Evolutionary conservation across 2,113 vertebrate species (phyloP), one percentile per base, ranked within the genome.

Genomic region (Antigone vipio): DNA sequence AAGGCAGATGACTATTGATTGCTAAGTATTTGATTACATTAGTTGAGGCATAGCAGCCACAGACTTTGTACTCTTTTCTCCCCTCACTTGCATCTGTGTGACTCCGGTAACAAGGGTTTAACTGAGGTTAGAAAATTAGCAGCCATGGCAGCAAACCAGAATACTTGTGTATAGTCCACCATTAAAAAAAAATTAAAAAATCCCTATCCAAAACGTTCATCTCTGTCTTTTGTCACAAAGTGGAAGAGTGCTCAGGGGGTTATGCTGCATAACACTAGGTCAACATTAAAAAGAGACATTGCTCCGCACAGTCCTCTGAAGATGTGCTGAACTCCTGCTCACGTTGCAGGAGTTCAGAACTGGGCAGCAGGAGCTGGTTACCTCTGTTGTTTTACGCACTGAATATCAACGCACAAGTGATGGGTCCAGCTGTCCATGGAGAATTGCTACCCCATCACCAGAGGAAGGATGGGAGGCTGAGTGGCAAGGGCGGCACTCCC

Each of bases 31-130:
- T 91, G 96, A 76, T 95, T 75, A 89, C 91, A 79, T 83, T 89
- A 67, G 58, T 89, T 53, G 32, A 93, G 73, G 71, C 44, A 60
- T 26, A 79, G 62, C 66, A 60, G 69, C 62, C 86, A 76, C 77
- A 85, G 95, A 96, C 97, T 89, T 97, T 97, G 96, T 89, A 94
- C 97, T 69, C 26, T 78, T 85, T 93, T 89, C 69, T 85, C 58
- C 38, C 55, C n/a, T 69, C 6, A 5, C 66, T 63, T 89, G 81
- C 15, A 55, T 69, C 53, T 75, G 3, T 68, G 49, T 78, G 79
- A 93, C n/a, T 9, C 30, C 7, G 1, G 12, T 59, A 62, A 50
- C 14, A 63, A 38, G 34, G 47, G 77, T 85, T 87, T 92, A 97
- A 69, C n/a, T 79, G 58, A 89, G 89, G 86, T 66, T 75, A 85